Percentiles rank a stretch among this genome's conserved stretches.
These are phyloP conservation scores for Typhlomys cinereus DNA, from an alignment of 2,113 vertebrate genomes.

Conservation along the genomic window DNA sequence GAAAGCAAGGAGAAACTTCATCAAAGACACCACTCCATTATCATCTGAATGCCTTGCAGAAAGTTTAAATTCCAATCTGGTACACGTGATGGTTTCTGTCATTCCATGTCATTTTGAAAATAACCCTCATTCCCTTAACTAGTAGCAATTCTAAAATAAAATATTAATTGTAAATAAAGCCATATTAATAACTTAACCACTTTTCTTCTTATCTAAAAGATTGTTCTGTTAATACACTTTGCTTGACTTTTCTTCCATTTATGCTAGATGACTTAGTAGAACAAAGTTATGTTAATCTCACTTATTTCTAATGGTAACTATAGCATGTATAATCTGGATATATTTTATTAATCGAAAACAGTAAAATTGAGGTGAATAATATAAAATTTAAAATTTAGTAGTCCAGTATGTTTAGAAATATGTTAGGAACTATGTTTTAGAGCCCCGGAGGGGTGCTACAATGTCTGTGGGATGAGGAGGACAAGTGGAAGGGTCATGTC, in stretches of 20 bases:
- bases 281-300: not conserved
- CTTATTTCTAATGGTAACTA: not conserved
- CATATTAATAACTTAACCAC: constrained; percentile 38
- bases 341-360: not conserved
- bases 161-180: constrained; percentile 31
- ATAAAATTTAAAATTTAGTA: not conserved
- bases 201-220: not conserved
- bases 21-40: constrained; percentile 88
- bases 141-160: constrained; percentile 28
- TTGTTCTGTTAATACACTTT: not conserved
- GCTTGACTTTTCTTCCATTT: constrained; percentile 6
- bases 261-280: not conserved
- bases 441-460: not conserved
- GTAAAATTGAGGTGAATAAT: not conserved
- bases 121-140: constrained; percentile 35
- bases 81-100: constrained; percentile 84
- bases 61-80: constrained; percentile 88
- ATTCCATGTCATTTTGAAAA: constrained; percentile 80
- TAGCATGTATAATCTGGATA: not conserved
- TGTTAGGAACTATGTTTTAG: not conserved
- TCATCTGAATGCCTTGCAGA: constrained; percentile 88
- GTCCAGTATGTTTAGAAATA: not conserved
- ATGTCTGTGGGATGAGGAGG: not conserved
- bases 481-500: not conserved
- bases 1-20: constrained; percentile 88